phyloP scores from a whole-genome alignment of 2,113 vertebrate species.

The Epinephelus moara region DNA sequence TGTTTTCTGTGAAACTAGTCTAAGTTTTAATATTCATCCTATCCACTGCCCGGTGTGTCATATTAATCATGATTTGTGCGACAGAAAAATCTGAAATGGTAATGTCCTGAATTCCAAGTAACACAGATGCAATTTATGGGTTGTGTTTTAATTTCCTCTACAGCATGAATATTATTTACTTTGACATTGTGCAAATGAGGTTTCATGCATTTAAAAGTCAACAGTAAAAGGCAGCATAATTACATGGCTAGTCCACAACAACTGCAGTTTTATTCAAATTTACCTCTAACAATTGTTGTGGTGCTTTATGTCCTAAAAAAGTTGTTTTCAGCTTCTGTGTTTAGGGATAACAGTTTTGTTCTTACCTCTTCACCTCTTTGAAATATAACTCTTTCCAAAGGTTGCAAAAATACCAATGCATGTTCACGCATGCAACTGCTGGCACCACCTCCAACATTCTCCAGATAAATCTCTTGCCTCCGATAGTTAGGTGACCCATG shows the following conservation, averaged over 20 bases:
- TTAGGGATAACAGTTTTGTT: background rate
- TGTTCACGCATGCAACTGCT: background rate
- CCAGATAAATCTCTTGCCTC: background rate
- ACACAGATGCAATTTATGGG: slow-evolving; percentile 54
- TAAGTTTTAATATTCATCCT: slow-evolving; percentile 54
- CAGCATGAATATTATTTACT: slow-evolving; percentile 72
- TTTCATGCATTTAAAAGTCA: slow-evolving; percentile 59
- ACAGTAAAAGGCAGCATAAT: slow-evolving; percentile 38
- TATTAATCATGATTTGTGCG: slow-evolving; percentile 72
- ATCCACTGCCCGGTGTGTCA: slow-evolving; percentile 32
- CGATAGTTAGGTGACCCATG: background rate
- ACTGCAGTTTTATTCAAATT: slow-evolving; percentile 18
- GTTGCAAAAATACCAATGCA: background rate
- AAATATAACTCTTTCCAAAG: background rate
- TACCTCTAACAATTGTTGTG: background rate
- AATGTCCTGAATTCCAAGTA: slow-evolving; percentile 71
- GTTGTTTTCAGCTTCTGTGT: background rate
- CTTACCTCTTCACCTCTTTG: slow-evolving; percentile 4
- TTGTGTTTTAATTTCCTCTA: slow-evolving; percentile 65
- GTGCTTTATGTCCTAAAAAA: background rate
- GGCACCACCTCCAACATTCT: background rate
- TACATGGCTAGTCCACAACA: slow-evolving; percentile 21
- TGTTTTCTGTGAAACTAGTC: slow-evolving; percentile 14
- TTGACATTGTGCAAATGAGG: slow-evolving; percentile 72
- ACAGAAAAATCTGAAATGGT: slow-evolving; percentile 66